Base-by-base conservation (phyloP, 2,888 invertebrate genomes). In the Agrochola lota region DNA sequence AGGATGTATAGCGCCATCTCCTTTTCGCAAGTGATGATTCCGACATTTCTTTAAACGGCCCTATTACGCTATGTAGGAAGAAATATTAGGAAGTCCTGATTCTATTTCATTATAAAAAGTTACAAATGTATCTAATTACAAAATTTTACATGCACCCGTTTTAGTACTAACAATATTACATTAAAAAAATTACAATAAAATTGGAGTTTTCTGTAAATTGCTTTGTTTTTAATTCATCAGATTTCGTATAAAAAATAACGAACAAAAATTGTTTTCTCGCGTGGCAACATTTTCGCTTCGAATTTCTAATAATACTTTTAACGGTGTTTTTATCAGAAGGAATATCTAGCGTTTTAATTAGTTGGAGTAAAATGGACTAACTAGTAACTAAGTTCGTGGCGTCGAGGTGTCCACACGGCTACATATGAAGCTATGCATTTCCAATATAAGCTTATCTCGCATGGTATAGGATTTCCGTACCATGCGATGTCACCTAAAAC, bases 81-180 rank as follows among this genome's bases (percentile, higher is more conserved):
- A 84, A 70, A 85, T 69, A 77, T 87, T 64, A 55, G 70, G 72
- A 85, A 84, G 69, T 75, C 35, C 49, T 15, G 66, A 49, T 57
- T 73, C 55, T 69, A 68, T 68, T 74, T 74, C 64, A 40, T 55
- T 76, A 76, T 55, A 81, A 87, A 84, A 35, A 35, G 3, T 35
- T 85, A 87, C 46, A 87, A 87, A 84, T 78, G 77, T 88, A 78
- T 88, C 87, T 77, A 86, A 88, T 78, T 86, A 86, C 64, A 86
- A 88, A 84, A 86, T 66, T 20, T 73, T 84, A 84, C 71, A 77
- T 75, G 75, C 81, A 77, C 72, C 77, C 74, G 57, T 70, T 87
- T 85, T 85, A 84, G 70, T 68, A 72, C 72, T 66, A 84, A 43
- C 15, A 73, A 72, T 35, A 62, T 57, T 72, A 62, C 55, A 80